Conservation (phyloP, 2,888 invertebrate genomes). For the Pseudococcus jackbeardsleyi region DNA sequence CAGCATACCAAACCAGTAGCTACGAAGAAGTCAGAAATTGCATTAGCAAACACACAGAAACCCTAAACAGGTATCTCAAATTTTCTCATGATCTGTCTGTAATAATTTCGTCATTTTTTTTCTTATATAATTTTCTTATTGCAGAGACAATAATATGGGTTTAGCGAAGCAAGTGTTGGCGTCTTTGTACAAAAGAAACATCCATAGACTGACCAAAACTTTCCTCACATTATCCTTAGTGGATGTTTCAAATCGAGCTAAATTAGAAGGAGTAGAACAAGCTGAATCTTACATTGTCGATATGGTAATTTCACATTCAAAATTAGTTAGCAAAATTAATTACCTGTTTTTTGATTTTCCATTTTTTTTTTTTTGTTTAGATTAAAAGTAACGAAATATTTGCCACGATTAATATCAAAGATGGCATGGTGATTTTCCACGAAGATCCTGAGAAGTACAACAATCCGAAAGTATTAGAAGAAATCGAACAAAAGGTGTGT, state of each 20-base stretch:
- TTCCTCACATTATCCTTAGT: slow-evolving; percentile 89
- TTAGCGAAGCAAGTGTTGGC: slow-evolving; percentile 82
- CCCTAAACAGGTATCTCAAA: slow-evolving; percentile 68
- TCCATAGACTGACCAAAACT: slow-evolving; percentile 94
- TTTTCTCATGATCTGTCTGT: not conserved
- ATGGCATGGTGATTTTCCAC: slow-evolving; percentile 97
- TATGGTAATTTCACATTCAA: slow-evolving; percentile 78
- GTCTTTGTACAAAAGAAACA: slow-evolving; percentile 95
- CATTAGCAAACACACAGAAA: slow-evolving; percentile 84
- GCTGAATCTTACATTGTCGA: slow-evolving; percentile 94
- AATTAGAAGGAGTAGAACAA: slow-evolving; percentile 84
- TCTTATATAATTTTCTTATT: slow-evolving; percentile 67
- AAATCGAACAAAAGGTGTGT: slow-evolving; percentile 80
- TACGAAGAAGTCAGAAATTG: slow-evolving; percentile 79
- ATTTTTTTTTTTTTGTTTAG: slow-evolving; percentile 72
- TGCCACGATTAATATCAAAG: slow-evolving; percentile 96
- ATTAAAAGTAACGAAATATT: slow-evolving; percentile 97
- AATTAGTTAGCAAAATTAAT: not conserved
- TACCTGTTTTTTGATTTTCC: not conserved
- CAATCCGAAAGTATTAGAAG: slow-evolving; percentile 87
- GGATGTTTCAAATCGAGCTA: slow-evolving; percentile 92
- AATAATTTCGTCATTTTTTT: not conserved
- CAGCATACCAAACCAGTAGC: slow-evolving; percentile 83
- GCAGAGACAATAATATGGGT: slow-evolving; percentile 74
- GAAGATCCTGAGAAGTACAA: slow-evolving; percentile 97